Conservation (phyloP, 2,113 vertebrate species). For the Callionymus lyra region DNA sequence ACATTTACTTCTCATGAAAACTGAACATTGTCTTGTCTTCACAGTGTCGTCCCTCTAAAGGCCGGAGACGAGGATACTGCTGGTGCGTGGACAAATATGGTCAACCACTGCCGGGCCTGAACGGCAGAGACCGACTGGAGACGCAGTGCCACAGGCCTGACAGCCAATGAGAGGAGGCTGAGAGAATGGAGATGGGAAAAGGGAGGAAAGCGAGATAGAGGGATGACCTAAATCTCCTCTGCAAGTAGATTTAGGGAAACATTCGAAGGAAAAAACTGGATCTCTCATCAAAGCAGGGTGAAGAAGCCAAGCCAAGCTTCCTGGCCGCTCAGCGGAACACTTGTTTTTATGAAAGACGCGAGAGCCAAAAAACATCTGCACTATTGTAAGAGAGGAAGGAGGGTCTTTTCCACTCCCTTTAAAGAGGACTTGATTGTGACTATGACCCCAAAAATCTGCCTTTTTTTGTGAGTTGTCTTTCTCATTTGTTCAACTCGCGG, state of each 20-base stretch:
- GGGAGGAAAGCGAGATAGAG: slow-evolving; percentile 10
- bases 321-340: slow-evolving; percentile 40
- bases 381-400: slow-evolving; percentile 67
- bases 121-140: slow-evolving; percentile 71
- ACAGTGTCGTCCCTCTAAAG: slow-evolving; percentile 92
- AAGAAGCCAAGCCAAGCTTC: slow-evolving; percentile 15
- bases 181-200: slow-evolving; percentile 5
- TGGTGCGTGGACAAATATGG: slow-evolving; percentile 98
- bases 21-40: slow-evolving; percentile 4
- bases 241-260: slow-evolving; percentile 48
- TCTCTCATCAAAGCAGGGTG: too few relatives aligned
- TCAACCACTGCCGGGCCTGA: slow-evolving; percentile 75
- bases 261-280: slow-evolving; percentile 33
- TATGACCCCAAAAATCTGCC: slow-evolving; percentile 42
- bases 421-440: slow-evolving; percentile 52
- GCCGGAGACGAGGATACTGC: slow-evolving; percentile 86
- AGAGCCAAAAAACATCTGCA: slow-evolving; percentile 52
- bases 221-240: slow-evolving; percentile 23
- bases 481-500: too few relatives aligned
- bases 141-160: slow-evolving; percentile 80
- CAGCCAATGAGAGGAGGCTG: slow-evolving; percentile 70
- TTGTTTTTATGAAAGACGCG: slow-evolving; percentile 14
- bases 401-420: slow-evolving; percentile 71
- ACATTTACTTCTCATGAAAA: not conserved
- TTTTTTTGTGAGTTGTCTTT: too few relatives aligned